These are phyloP conservation scores for Coturnix japonica DNA, from an alignment of 2,113 vertebrate species.

Conservation along the genomic window DNA sequence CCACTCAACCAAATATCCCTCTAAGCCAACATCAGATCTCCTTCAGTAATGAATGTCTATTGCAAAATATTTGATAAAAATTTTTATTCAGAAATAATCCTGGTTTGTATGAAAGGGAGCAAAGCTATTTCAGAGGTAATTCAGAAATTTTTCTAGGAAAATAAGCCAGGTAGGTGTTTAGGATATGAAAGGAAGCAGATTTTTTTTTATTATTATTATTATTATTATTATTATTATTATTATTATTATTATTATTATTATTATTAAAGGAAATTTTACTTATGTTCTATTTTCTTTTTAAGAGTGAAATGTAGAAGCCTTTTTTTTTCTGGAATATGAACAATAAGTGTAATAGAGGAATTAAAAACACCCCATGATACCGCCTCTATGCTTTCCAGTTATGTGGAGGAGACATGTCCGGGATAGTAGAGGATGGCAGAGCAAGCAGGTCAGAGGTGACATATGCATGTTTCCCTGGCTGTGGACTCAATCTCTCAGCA, in stretches of 20 bases:
- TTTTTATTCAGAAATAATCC: not conserved
- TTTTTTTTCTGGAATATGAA: not conserved
- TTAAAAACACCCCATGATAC: not conserved
- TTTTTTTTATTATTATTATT: not conserved
- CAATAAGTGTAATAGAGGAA: fast-evolving
- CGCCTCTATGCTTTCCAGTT: not conserved
- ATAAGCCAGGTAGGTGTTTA: not conserved
- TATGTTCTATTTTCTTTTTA: not conserved
- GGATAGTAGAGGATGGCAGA: not conserved
- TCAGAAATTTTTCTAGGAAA: not conserved
- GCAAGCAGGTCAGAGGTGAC: not conserved
- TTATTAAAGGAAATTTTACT: not conserved
- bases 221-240: not conserved
- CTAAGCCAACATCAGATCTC: not conserved
- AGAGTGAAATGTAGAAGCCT: fast-evolving
- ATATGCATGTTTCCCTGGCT: fast-evolving
- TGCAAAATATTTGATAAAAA: not conserved
- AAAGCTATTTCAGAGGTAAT: not conserved
- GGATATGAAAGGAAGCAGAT: not conserved
- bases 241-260: not conserved
- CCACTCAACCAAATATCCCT: not conserved
- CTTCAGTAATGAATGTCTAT: not conserved
- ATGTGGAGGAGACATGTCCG: not conserved
- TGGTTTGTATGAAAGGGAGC: not conserved
- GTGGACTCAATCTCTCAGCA: not conserved